Conservation (phyloP, 2,113 vertebrate genomes). For the Bambusicola thoracicus region DNA sequence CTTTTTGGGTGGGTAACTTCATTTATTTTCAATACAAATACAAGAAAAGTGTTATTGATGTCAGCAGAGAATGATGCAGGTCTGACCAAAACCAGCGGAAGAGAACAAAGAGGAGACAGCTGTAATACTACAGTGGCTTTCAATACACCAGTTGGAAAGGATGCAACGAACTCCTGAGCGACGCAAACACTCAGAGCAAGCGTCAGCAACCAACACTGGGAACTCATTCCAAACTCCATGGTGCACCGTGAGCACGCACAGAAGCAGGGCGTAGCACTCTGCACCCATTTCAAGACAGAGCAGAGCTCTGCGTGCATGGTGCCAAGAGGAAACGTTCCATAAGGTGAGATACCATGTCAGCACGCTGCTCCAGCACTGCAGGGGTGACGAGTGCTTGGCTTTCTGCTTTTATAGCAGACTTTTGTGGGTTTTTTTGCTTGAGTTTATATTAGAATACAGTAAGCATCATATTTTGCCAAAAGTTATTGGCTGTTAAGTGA, state of each 20-base stretch:
- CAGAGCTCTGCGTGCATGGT: background rate
- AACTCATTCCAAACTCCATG: background rate
- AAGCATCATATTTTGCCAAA: background rate
- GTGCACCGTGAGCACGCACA: fast-evolving
- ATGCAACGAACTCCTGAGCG: fast-evolving
- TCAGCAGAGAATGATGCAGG: background rate
- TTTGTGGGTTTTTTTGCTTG: background rate
- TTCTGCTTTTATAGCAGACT: fast-evolving
- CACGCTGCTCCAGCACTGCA: background rate
- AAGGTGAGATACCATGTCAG: fast-evolving
- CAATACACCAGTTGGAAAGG: background rate
- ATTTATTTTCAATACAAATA: background rate
- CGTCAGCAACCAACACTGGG: background rate
- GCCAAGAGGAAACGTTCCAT: background rate
- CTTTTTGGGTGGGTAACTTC: background rate
- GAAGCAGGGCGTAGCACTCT: background rate
- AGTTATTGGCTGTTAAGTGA: background rate
- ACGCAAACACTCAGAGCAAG: background rate
- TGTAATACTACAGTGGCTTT: background rate
- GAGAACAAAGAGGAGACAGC: background rate
- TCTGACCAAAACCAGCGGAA: background rate
- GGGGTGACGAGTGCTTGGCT: background rate
- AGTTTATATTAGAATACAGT: background rate
- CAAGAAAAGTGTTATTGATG: background rate
- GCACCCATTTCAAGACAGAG: background rate